A percentile compares a stretch with the other conserved stretches of the same genome.
These are phyloP conservation scores for Monopis laevigella DNA, from an alignment of 2,888 invertebrate species.

Conservation along the genomic window DNA sequence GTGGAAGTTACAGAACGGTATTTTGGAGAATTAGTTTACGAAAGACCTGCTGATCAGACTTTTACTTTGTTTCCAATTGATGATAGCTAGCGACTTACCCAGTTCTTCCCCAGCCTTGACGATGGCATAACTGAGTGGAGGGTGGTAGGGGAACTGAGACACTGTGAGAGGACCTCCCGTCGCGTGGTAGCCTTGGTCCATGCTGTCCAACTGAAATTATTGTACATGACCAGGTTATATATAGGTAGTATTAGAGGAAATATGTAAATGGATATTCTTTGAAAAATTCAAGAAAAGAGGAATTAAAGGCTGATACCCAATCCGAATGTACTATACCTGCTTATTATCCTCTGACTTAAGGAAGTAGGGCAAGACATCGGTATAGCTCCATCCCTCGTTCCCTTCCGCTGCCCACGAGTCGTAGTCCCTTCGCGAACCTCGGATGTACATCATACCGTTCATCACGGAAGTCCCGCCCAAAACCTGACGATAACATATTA, in stretches of 20 bases:
- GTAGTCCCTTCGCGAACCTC: conserved; percentile 87
- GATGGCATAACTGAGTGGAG: conserved; percentile 81
- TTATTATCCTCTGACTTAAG: conserved; percentile 86
- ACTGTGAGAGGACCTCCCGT: conserved; percentile 82
- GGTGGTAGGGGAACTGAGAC: conserved; percentile 86
- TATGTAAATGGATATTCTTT: no score
- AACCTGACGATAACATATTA: conserved; percentile 60
- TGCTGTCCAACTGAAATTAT: conserved; percentile 65
- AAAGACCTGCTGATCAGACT: no score
- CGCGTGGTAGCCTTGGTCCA: conserved; percentile 81
- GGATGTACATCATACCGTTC: conserved; percentile 97
- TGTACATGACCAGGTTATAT: background rate
- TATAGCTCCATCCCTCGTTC: conserved; percentile 89
- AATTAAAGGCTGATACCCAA: background rate
- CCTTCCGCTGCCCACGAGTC: conserved; percentile 89
- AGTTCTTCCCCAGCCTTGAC: conserved; percentile 82
- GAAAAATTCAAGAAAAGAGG: background rate
- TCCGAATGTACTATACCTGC: conserved; percentile 27
- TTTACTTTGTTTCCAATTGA: no score
- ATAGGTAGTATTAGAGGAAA: no score
- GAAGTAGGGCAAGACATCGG: conserved; percentile 91
- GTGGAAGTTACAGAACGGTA: no score
- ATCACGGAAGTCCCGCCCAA: conserved; percentile 92
- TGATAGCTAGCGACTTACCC: conserved; percentile 58
- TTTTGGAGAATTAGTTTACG: no score